Evolutionary conservation across 2,113 vertebrate species (phyloP), one percentile per base, ranked within the genome.

Genomic region (Spea bombifrons): DNA sequence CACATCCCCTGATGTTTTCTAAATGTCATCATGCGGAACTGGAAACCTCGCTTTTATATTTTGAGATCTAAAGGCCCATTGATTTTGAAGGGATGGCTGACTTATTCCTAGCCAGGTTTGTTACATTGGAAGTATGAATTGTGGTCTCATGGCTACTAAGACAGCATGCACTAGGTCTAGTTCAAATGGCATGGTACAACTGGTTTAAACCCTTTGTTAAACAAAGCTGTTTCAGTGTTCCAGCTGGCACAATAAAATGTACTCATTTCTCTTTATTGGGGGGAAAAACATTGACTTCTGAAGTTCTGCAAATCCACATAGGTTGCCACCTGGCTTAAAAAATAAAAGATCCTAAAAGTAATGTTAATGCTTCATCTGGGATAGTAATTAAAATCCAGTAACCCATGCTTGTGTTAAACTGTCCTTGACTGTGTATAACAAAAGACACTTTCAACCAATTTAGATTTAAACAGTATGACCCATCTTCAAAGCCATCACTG

Each of bases 301-400:
- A 47, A 46, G 46, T 16, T 48, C 47, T 70, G 15, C 67, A 17
- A 15, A 46, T 50, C 67, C 46, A 70, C 67, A 13, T 50, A 12
- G 15, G 45, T 70, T 70, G 67, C 67, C 13, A 50, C 67, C 47
- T 70, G 67, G 67, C 67, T 15, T n/a, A 12, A n/a, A 47, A 70
- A 50, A 50, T 50, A 70, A 70, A 46, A 17, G 10, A 50, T 10
- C 50, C 46, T 70, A 46, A 59, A 70, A 17, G 67, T 7, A 49
- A 46, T 8, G 67, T 50, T 70, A 48, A 70, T 70, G 49, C 50
- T 70, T 47, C 46, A 70, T 5, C 4, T 70, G 47, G 46, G 46
- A 49, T 16, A 6, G 8, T 50, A n/a, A 70, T 70, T 50, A 16
- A 49, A 70, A 70, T 13, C 49, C 15, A 68, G 13, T 47, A 68